A percentile compares a stretch with the other conserved stretches of the same genome.
Evolutionary conservation across 2,113 vertebrate genomes (phyloP).

Genomic region (Pterocles burchelli): DNA sequence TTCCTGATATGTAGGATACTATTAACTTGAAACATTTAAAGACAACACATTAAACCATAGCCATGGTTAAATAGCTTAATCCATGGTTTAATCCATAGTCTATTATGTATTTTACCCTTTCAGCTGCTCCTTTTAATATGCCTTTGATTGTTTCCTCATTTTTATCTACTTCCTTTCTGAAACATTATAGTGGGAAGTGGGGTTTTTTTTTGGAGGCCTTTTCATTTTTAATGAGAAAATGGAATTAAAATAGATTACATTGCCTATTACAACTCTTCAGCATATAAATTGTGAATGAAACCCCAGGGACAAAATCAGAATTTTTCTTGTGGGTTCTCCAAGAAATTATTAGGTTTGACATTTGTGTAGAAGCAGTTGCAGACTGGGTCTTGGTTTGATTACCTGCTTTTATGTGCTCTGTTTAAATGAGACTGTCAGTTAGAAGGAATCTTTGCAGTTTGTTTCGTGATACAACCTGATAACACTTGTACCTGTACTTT

Average conservation of each 20-base stretch:
- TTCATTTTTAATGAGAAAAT: constrained; percentile 12
- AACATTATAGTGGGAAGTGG: background rate
- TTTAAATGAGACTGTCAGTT: background rate
- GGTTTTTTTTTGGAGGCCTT: background rate
- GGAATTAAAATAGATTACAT: background rate
- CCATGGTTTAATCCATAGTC: background rate
- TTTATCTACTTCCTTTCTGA: constrained; percentile 55
- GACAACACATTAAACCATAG: background rate
- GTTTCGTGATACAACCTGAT: background rate
- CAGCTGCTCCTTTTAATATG: constrained; percentile 14
- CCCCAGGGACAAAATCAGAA: background rate
- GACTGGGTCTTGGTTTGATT: background rate
- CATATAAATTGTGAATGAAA: background rate
- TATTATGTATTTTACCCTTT: constrained; percentile 35
- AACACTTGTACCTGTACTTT: background rate
- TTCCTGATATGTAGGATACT: background rate
- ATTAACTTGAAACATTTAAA: constrained; percentile 10
- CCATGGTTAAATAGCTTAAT: constrained; percentile 24
- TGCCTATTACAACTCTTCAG: background rate
- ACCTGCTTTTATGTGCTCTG: background rate
- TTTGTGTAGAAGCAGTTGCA: background rate
- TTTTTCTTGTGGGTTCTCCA: background rate
- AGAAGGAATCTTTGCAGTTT: background rate
- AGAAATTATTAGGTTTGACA: background rate
- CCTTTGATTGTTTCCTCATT: constrained; percentile 49